Evolutionary conservation across 2,797 vertebrate species (phyloP).

Genomic region (Acrossocheilus wenchowensis): DNA sequence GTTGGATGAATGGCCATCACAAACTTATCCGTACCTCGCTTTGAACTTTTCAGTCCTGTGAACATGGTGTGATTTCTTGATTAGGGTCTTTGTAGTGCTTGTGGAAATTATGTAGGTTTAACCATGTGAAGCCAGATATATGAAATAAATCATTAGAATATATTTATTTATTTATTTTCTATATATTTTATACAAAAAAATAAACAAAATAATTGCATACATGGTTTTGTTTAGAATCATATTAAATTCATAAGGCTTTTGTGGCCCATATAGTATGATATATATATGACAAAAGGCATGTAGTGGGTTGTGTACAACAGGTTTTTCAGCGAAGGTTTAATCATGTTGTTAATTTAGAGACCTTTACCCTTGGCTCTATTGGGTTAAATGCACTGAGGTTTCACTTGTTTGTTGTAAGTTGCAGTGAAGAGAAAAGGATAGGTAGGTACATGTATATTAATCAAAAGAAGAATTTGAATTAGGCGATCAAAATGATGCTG

Average conservation of each 20-base stretch:
- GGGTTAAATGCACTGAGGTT: background rate
- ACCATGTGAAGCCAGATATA: background rate
- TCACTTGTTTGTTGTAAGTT: background rate
- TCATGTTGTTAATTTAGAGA: background rate
- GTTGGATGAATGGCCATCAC: background rate
- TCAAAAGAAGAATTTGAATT: background rate
- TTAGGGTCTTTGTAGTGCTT: constrained; percentile 6
- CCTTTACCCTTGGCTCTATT: background rate
- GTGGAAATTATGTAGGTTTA: background rate
- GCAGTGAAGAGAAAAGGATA: background rate
- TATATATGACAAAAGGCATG: background rate
- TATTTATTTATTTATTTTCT: too few relatives aligned
- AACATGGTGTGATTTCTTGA: background rate
- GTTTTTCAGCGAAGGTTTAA: background rate
- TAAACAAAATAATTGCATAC: background rate
- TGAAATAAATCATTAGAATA: background rate
- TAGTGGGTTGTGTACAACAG: background rate
- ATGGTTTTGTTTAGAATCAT: background rate
- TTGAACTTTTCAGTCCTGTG: background rate
- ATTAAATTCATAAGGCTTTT: background rate
- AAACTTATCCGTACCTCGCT: background rate
- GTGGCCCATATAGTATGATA: background rate
- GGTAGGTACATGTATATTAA: background rate
- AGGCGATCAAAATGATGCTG: too few relatives aligned
- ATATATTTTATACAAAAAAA: background rate